These are phyloP conservation scores for Cynoglossus semilaevis DNA, from an alignment of 2,113 vertebrate genomes.

Conservation along the genomic window DNA sequence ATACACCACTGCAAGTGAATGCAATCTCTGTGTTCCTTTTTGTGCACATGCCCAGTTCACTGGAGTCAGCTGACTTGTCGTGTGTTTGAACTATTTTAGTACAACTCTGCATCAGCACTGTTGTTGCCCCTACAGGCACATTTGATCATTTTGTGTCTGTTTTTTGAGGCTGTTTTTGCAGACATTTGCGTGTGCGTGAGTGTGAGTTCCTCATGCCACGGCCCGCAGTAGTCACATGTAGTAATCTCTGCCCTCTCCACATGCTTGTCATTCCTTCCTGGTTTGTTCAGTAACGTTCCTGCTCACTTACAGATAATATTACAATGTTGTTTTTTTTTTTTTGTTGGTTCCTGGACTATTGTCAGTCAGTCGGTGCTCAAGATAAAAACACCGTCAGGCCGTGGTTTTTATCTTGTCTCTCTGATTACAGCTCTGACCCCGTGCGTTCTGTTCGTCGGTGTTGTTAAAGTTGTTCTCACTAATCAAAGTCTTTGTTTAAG, in stretches of 20 bases:
- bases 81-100: too few species aligned
- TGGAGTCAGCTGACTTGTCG: too few species aligned
- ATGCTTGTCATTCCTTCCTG: constrained; percentile 44
- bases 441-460: too few species aligned
- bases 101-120: too few species aligned
- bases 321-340: too few species aligned
- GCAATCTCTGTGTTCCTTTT: too few species aligned
- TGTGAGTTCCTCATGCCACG: constrained; percentile 2
- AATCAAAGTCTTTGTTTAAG: too few species aligned
- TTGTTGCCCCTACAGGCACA: not conserved
- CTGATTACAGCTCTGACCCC: not conserved
- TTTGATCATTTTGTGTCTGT: constrained; percentile 4
- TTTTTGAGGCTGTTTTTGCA: not conserved
- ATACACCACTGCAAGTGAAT: too few species aligned
- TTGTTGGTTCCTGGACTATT: constrained; percentile 10
- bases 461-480: too few species aligned
- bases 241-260: constrained; percentile 30
- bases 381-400: constrained; percentile 24
- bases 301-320: constrained; percentile 19
- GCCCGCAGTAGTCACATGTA: constrained; percentile 29
- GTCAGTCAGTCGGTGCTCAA: not conserved
- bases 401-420: not conserved
- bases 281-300: constrained; percentile 40
- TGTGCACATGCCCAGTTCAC: too few species aligned
- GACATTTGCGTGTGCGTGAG: not conserved